Evolutionary conservation across 2,888 invertebrate species (phyloP).

Genomic region (Drosophila monieri): DNA sequence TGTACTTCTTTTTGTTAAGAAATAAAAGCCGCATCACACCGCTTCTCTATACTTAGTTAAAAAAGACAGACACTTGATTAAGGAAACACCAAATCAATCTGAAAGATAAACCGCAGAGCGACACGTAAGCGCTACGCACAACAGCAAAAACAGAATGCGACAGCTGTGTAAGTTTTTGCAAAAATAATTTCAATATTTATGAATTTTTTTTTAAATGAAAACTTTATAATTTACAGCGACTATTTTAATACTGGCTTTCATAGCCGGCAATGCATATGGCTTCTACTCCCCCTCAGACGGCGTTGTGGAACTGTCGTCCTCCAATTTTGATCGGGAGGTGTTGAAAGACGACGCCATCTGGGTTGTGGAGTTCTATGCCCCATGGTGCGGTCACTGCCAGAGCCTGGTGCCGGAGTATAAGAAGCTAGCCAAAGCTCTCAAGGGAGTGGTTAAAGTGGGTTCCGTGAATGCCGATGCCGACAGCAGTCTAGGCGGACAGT

Average conservation of each 20-base stretch:
- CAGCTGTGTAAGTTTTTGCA: slow-evolving; percentile 21
- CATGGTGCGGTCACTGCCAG: slow-evolving; percentile 98
- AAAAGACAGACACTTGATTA: slow-evolving; percentile 15
- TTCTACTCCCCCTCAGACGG: slow-evolving; percentile 89
- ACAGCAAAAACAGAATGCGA: slow-evolving; percentile 27
- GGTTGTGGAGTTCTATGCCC: slow-evolving; percentile 94
- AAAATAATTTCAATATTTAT: neutral
- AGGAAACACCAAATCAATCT: neutral
- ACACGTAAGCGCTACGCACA: slow-evolving; percentile 34
- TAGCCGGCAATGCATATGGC: slow-evolving; percentile 58
- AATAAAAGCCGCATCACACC: slow-evolving; percentile 24
- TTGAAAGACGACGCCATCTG: slow-evolving; percentile 93
- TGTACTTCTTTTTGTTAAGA: slow-evolving; percentile 36
- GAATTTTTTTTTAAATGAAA: neutral
- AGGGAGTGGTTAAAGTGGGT: slow-evolving; percentile 97
- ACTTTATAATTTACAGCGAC: slow-evolving; percentile 33
- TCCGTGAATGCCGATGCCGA: slow-evolving; percentile 97
- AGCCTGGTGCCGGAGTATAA: slow-evolving; percentile 95
- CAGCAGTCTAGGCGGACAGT: slow-evolving; percentile 91
- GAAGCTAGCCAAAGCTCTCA: slow-evolving; percentile 95
- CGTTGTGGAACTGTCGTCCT: slow-evolving; percentile 93
- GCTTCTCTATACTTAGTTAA: neutral
- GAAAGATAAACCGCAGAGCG: neutral
- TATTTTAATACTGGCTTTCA: slow-evolving; percentile 57
- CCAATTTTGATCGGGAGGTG: slow-evolving; percentile 94